Evolutionary conservation across 2,113 vertebrate genomes (phyloP), one percentile per base, ranked within the genome.

Genomic region (Mastomys coucha): DNA sequence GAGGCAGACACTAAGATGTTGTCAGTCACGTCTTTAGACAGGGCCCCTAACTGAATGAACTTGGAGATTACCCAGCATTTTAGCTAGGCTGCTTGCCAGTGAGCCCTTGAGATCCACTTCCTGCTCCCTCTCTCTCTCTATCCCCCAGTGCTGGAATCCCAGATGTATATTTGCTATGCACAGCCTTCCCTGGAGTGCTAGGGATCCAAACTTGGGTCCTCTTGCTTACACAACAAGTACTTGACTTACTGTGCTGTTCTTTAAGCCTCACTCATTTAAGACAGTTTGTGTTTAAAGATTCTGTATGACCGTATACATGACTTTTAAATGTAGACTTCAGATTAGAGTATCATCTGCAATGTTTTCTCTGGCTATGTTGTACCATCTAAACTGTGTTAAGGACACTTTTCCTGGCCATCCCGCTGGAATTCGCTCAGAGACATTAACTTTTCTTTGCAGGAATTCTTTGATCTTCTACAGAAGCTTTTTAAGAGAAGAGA

Each of bases 391-490:
- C 91, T 60, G 42, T 70, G 91, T 75, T 78, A 65, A 80, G 88
- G 9, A 94, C 16, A 65, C 22, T 26, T 86, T 96, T 93, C 16
- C 63, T 86, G 16, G n/a, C 51, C 26, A 51, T 95, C 77, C 49
- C 39, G 1, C 67, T 39, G 42, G 53, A 63, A 92, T 92, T 45
- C n/a, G 17, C 42, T 94, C 36, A 73, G 39, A 94, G 70, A 91
- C 72, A 58, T 63, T 39, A 17, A 28, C 53, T 87, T 87, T 87
- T 53, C 73, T 97, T 82, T 33, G 70, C 67, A 77, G 92, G 17
- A 84, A 70, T 92, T 94, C 8, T 95, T 86, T 77, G 60, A 97
- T 97, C 28, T 77, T 80, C 60, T 91, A 70, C 11, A 86, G 24
- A 20, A 92, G n/a, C 82, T 87, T 86, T 17, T 42, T 86, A 49